Evolutionary conservation across 2,113 vertebrate genomes (phyloP), one percentile per base, ranked within the genome.

Genomic region (Vombatus ursinus): DNA sequence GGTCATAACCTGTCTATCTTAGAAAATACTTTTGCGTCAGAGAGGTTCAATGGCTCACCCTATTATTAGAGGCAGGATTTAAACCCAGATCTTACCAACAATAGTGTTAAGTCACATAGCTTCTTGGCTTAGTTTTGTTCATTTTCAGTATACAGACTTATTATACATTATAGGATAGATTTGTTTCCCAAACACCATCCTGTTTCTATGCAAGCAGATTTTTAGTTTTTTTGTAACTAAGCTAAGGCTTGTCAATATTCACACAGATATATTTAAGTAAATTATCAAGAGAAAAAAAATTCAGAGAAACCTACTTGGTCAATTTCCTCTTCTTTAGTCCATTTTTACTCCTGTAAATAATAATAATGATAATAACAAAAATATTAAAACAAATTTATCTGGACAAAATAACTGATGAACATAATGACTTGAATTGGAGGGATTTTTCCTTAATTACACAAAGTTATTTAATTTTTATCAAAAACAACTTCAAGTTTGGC

Each of bases 291-390:
- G 92, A 95, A 51, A 6, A 96, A 93, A 93, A 37, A 68, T 89
- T 53, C 84, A 97, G 50, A 94, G 68, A 91, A 92, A 97, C 98
- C 98, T 99, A 99, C 99, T 99, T 99, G 77, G 99, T 99, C 97
- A 99, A 98, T 97, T 99, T 99, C 98, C 99, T 99, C 98, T 99
- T 99, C 99, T 99, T 99, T 98, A 99, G 98, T 90, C 99, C 99
- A 26, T 99, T 99, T 99, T 99, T 99, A 99, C 99, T 99, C 99
- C 99, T 99, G 98, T 68, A 97, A 98, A 98, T 98, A 91, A 97
- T 98, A 98, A 94, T 98, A 61, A 84, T 44, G n/a, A 84, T 84
- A 84, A 94, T 53, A 50, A 95, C 53, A 96, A 89, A 91, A 28
- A n/a, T 16, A 68, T 23, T 51, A 57, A 90, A 51, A 84, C 8